A percentile compares a stretch with the other conserved stretches of the same genome.
phyloP scores from a whole-genome alignment of 2,113 vertebrate genomes.

The Pterocles gutturalis region DNA sequence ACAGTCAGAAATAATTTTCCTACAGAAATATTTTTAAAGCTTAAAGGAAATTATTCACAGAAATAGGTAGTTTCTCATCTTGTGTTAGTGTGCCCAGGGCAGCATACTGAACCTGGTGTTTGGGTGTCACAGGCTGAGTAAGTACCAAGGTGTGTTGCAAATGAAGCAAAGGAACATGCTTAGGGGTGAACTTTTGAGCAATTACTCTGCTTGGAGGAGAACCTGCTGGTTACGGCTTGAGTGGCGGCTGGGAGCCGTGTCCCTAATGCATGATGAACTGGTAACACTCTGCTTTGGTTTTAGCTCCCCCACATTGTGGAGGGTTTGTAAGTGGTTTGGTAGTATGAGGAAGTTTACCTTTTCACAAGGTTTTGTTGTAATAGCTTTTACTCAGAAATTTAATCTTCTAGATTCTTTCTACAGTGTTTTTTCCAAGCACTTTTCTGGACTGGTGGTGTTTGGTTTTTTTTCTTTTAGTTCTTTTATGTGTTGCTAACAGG shows the following conservation, averaged over 20 bases:
- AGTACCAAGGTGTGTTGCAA: background rate
- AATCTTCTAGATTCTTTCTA: background rate
- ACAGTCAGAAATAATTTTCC: background rate
- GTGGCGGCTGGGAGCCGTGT: rapidly evolving
- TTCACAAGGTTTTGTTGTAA: background rate
- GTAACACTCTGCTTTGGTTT: background rate
- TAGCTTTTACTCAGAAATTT: background rate
- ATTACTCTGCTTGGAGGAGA: background rate
- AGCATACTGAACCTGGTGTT: background rate
- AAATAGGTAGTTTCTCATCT: background rate
- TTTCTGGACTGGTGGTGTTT: background rate
- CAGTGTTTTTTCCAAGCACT: background rate
- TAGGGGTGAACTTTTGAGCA: background rate
- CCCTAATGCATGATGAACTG: rapidly evolving
- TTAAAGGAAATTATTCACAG: background rate
- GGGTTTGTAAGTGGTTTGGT: background rate
- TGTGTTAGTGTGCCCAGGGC: background rate
- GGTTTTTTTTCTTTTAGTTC: background rate
- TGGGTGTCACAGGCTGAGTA: background rate
- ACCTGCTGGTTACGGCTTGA: background rate
- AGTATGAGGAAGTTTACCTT: background rate
- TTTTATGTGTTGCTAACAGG: background rate
- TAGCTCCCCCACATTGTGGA: background rate
- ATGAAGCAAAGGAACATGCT: background rate
- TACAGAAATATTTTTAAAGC: background rate